A percentile compares a stretch with the other conserved stretches of the same genome.
Conservation (phyloP, 2,113 vertebrate species). For the Genyomyrus donnyi region DNA sequence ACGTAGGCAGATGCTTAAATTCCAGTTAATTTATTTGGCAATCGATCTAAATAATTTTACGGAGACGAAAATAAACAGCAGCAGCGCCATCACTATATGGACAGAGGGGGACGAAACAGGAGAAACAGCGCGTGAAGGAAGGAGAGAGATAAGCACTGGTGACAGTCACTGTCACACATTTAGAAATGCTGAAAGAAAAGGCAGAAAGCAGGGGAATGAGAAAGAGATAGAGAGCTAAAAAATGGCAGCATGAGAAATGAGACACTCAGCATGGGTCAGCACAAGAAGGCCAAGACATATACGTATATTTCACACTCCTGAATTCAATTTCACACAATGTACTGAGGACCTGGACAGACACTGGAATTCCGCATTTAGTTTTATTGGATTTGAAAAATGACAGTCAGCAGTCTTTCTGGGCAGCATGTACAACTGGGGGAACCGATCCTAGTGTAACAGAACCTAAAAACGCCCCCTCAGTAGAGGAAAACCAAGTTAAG, state of each 20-base stretch:
- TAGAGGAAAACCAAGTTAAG: conserved; percentile 47
- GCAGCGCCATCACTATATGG: not conserved
- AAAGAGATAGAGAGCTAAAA: conserved; percentile 30
- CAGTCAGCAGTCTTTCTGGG: conserved; percentile 38
- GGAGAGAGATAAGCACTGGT: not conserved
- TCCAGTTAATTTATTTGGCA: not conserved
- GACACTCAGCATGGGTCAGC: conserved; percentile 48
- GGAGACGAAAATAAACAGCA: not conserved
- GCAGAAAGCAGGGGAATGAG: conserved; percentile 31
- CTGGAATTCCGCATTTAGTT: conserved; percentile 54
- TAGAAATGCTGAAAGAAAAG: conserved; percentile 40
- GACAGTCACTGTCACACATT: conserved; percentile 38
- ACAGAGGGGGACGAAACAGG: not conserved
- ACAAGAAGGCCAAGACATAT: conserved; percentile 55
- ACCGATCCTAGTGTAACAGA: conserved; percentile 39
- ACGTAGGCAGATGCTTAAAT: not conserved
- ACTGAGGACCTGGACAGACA: conserved; percentile 51
- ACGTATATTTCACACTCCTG: conserved; percentile 51
- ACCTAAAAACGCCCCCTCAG: conserved; percentile 37
- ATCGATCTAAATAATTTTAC: not conserved
- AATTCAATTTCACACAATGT: conserved; percentile 63
- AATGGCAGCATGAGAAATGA: conserved; percentile 51
- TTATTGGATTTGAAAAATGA: conserved; percentile 57
- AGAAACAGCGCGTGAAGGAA: not conserved
- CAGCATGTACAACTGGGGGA: conserved; percentile 43